phyloP scores from a whole-genome alignment of 2,797 vertebrate genomes.

The Myoxocephalus aenaeus region DNA sequence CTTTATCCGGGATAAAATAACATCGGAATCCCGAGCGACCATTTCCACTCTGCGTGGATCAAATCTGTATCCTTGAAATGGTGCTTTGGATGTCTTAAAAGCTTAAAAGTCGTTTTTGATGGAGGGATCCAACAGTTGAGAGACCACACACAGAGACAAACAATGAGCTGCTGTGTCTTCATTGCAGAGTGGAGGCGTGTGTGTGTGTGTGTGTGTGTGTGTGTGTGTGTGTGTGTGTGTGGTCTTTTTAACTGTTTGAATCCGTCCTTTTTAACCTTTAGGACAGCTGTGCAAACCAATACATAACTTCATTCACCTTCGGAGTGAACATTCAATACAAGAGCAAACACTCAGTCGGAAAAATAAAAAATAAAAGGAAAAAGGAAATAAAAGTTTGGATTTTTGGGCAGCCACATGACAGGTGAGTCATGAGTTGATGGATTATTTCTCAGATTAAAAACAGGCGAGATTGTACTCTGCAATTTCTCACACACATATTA shows the following conservation, averaged over 20 bases:
- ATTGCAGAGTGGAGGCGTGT: conserved; percentile 46
- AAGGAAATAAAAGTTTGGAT: conserved; percentile 14
- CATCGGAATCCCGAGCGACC: conserved; percentile 52
- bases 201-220: conserved; percentile 56
- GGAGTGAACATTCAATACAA: conserved; percentile 76
- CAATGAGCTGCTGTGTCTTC: conserved; percentile 72
- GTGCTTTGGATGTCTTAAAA: conserved; percentile 67
- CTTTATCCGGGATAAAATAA: conserved; percentile 57
- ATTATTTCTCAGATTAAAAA: conserved; percentile 26
- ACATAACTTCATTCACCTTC: conserved; percentile 79
- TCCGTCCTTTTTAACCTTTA: conserved; percentile 55
- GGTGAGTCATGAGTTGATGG: conserved; percentile 21
- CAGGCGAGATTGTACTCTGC: conserved; percentile 60
- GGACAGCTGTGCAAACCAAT: conserved; percentile 74
- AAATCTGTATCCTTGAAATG: conserved; percentile 64
- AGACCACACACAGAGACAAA: conserved; percentile 78
- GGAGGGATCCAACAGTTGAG: conserved; percentile 54
- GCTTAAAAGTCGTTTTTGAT: conserved; percentile 61
- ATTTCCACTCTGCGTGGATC: conserved; percentile 58
- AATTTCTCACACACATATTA: conserved; percentile 45
- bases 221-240: conserved; percentile 71
- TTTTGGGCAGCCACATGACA: conserved; percentile 63
- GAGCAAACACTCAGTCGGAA: conserved; percentile 50
- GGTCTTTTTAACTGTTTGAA: conserved; percentile 56
- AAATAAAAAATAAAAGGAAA: not conserved